Conservation (phyloP, 2,888 invertebrate genomes). For the Tubulanus polymorphus region DNA sequence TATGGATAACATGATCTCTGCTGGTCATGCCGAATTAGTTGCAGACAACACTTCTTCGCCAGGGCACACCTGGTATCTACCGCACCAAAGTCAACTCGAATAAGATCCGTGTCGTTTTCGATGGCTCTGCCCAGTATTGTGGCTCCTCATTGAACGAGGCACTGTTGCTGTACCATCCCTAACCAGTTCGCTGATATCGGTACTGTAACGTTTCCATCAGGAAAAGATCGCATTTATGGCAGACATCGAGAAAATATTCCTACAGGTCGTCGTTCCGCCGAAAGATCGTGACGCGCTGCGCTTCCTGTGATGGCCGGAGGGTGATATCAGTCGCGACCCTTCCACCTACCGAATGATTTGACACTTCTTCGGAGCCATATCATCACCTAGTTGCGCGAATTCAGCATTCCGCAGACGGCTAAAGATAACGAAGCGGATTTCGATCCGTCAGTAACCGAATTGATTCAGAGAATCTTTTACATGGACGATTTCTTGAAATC, state of each 20-base stretch:
- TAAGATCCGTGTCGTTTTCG: not conserved
- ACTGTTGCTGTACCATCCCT: too few relatives aligned
- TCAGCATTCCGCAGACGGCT: too few relatives aligned
- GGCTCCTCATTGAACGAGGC: not conserved
- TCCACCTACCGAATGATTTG: too few relatives aligned
- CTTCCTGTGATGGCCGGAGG: constrained; percentile 17
- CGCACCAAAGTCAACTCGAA: not conserved
- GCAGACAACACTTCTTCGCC: not conserved
- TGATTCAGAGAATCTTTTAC: too few relatives aligned
- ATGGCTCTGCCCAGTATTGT: not conserved
- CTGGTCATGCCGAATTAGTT: not conserved
- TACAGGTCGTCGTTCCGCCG: constrained; percentile 4
- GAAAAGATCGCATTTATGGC: constrained; percentile 16
- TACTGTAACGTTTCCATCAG: constrained; percentile 17
- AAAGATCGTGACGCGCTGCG: constrained; percentile 15
- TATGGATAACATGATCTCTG: not conserved
- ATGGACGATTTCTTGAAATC: not conserved
- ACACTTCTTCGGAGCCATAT: constrained; percentile 20
- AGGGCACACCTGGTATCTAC: not conserved
- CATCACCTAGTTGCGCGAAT: constrained; percentile 21
- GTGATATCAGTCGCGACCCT: too few relatives aligned
- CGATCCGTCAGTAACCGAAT: too few relatives aligned
- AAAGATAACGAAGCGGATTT: too few relatives aligned
- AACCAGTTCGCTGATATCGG: constrained; percentile 17
- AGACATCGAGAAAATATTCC: constrained; percentile 21